Evolutionary conservation across 2,113 vertebrate genomes (phyloP), one percentile per base, ranked within the genome.

Genomic region (Meriones unguiculatus): DNA sequence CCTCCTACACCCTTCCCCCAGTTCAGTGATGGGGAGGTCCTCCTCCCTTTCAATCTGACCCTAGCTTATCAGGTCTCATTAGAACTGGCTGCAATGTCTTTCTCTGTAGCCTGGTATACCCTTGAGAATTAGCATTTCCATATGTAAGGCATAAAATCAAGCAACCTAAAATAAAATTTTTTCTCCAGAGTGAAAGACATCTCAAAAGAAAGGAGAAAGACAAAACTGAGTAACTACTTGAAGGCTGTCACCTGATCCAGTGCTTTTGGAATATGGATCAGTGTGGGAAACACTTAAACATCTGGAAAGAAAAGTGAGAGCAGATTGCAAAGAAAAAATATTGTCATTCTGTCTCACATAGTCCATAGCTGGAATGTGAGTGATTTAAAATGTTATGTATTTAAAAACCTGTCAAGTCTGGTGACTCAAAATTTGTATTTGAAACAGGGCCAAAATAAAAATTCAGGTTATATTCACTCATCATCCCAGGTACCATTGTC

Each of bases 261-360:
- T 90, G 52, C 88, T 86, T 80, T 67, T 15, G 12, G 57, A 95
- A 75, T 87, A 72, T 9, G 70, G 18, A 14, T 91, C 4, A 52
- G 32, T 90, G 25, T 81, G 50, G 41, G 65, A 85, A 50, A 9
- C 41, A 92, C 28, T 93, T 70, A 97, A 92, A 89, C 94, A 97
- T 97, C 96, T 96, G 94, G 96, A 77, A 92, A 88, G 28, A 85
- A 80, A 96, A 78, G 75, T 72, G 30, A 93, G 72, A 97, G 75
- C 92, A 97, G 80, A 95, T 95, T 92, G 52, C 92, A 94, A 88
- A 81, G 65, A 0, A 6, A 78, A 87, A n/a, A 20, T 91, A 92
- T 77, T 90, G 80, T 67, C 89, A 88, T 30, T 50, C 17, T 24
- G 13, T 94, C 84, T 57, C 3, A 76, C 20, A 72, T 88, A 80